Conservation (phyloP, 2,888 invertebrate genomes). For the Erebia palarica region DNA sequence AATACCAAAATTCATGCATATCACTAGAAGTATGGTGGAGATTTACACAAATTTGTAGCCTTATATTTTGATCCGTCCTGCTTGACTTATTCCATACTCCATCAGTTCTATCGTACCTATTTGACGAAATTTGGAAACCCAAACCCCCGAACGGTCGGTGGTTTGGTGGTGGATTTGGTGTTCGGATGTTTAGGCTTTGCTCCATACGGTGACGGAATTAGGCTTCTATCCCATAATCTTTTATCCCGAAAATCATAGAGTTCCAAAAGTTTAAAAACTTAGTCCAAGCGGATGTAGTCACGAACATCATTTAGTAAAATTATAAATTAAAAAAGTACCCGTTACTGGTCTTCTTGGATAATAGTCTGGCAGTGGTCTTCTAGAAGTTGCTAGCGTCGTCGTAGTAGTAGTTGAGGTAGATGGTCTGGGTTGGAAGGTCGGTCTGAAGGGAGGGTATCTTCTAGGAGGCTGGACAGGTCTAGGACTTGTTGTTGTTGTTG, state of each 20-base stretch:
- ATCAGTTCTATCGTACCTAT: too few relatives aligned
- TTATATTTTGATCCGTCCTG: neutral
- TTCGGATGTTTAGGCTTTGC: too few relatives aligned
- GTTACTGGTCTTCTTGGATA: slow-evolving; percentile 43
- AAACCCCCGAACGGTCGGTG: too few relatives aligned
- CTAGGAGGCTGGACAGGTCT: slow-evolving; percentile 40
- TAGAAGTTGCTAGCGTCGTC: slow-evolving; percentile 41
- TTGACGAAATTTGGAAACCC: too few relatives aligned
- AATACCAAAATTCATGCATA: too few relatives aligned
- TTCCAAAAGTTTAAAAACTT: too few relatives aligned
- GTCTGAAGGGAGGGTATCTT: slow-evolving; percentile 45
- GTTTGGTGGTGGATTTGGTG: too few relatives aligned
- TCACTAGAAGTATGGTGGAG: too few relatives aligned
- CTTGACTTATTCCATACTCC: neutral
- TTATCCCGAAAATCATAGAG: too few relatives aligned
- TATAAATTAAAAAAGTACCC: slow-evolving; percentile 16
- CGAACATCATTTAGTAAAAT: neutral
- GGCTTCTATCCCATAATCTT: too few relatives aligned
- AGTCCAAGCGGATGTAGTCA: too few relatives aligned
- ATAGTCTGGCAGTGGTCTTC: slow-evolving; percentile 36
- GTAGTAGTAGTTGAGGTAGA: slow-evolving; percentile 28
- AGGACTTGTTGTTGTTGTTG: slow-evolving; percentile 43
- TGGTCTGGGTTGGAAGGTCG: slow-evolving; percentile 37
- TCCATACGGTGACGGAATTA: too few relatives aligned
- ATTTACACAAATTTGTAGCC: neutral